phyloP scores from a whole-genome alignment of 2,113 vertebrate species.

The Mellivora capensis region DNA sequence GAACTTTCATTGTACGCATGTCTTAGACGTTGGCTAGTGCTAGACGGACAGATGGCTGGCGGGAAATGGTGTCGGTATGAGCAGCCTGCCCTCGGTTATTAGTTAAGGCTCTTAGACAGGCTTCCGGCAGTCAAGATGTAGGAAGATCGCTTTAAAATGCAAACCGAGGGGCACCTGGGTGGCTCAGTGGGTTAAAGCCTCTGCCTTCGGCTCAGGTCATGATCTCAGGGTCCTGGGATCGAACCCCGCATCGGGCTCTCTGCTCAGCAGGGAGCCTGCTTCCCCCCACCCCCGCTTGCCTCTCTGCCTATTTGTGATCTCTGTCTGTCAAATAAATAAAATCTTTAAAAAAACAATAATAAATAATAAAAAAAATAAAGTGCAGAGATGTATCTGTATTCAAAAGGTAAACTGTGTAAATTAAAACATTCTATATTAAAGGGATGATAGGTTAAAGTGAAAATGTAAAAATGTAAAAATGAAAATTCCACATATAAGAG shows the following conservation, averaged over 20 bases:
- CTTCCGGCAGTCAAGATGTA: background rate
- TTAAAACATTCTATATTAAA: background rate
- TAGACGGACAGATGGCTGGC: accelerated
- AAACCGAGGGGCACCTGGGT: no score
- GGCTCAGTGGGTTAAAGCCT: no score
- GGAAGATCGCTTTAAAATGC: background rate
- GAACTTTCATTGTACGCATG: background rate
- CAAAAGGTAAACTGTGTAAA: background rate
- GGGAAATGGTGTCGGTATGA: accelerated
- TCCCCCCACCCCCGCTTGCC: no score
- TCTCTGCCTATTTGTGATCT: no score
- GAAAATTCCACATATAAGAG: background rate
- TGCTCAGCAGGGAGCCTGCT: no score
- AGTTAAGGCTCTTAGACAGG: background rate
- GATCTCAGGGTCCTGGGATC: no score
- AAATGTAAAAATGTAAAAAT: background rate
- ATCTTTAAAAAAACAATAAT: no score
- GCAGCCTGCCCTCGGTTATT: background rate
- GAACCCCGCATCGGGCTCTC: no score
- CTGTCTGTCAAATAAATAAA: no score
- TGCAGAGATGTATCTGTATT: background rate
- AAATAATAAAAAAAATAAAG: background rate
- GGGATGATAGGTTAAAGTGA: background rate
- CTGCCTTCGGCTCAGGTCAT: no score
- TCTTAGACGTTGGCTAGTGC: background rate